phyloP scores from a whole-genome alignment of 2,113 vertebrate genomes.

The Fukomys damarensis region DNA sequence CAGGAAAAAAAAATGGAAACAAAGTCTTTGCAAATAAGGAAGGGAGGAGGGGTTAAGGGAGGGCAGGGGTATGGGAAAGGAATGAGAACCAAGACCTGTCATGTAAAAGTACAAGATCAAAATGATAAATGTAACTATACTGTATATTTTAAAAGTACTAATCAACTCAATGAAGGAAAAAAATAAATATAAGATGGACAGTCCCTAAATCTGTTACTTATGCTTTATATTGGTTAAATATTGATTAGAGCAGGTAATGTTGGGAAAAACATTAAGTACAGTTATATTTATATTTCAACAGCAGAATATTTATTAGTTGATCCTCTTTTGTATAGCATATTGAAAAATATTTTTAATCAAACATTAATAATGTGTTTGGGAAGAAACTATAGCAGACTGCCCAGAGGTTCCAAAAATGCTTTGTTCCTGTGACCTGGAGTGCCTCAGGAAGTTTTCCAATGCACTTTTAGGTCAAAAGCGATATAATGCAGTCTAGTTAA shows the following conservation, averaged over 20 bases:
- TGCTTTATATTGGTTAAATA: conserved; percentile 3
- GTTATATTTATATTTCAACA: background rate
- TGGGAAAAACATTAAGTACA: background rate
- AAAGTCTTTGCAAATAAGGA: too few relatives aligned
- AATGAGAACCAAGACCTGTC: too few relatives aligned
- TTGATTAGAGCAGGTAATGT: background rate
- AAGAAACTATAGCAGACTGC: background rate
- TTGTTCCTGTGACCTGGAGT: background rate
- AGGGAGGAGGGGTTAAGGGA: too few relatives aligned
- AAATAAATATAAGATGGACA: background rate
- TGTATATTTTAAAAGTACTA: too few relatives aligned
- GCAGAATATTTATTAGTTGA: background rate
- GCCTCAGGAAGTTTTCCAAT: background rate
- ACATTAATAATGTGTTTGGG: background rate
- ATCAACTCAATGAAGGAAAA: too few relatives aligned
- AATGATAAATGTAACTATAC: too few relatives aligned
- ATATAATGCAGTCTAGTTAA: accelerated
- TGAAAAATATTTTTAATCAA: background rate
- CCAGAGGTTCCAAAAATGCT: background rate
- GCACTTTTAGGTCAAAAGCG: background rate
- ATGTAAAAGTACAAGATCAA: too few relatives aligned
- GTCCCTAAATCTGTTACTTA: background rate
- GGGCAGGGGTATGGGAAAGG: too few relatives aligned
- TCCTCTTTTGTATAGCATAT: background rate
- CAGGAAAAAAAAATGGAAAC: too few relatives aligned